Conservation (phyloP, 2,113 vertebrate species). For the Aldabrachelys gigantea region DNA sequence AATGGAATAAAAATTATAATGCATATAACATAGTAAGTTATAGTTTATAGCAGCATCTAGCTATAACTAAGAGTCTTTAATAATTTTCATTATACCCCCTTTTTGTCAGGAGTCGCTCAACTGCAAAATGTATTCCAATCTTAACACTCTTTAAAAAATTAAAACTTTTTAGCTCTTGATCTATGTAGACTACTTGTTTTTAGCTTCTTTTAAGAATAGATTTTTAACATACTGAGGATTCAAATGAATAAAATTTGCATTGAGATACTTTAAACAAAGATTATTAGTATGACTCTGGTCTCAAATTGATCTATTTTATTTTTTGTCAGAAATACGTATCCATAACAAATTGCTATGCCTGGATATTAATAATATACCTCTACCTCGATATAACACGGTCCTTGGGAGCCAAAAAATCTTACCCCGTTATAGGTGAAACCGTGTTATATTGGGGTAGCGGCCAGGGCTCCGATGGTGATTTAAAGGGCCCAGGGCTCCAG, state of each 20-base stretch:
- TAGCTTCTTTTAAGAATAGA: background rate
- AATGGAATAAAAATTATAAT: slow-evolving; percentile 6
- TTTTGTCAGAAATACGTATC: background rate
- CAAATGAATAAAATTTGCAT: background rate
- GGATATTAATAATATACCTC: background rate
- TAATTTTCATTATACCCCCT: background rate
- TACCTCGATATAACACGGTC: too few relatives aligned
- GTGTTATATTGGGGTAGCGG: too few relatives aligned
- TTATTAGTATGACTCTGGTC: background rate
- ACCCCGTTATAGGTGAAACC: too few relatives aligned
- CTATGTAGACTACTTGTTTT: background rate
- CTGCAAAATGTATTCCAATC: background rate
- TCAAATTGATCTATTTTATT: background rate
- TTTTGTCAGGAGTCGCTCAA: background rate
- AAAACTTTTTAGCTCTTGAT: background rate
- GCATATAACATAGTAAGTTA: background rate
- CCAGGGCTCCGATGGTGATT: too few relatives aligned
- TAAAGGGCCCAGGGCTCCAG: too few relatives aligned
- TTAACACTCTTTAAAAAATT: background rate
- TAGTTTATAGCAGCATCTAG: background rate
- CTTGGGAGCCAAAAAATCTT: too few relatives aligned
- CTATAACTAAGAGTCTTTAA: background rate
- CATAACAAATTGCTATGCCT: background rate
- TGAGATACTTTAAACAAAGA: background rate
- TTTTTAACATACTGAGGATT: background rate